Evolutionary conservation across 2,888 invertebrate genomes (phyloP).

Genomic region (Sericinus montela): DNA sequence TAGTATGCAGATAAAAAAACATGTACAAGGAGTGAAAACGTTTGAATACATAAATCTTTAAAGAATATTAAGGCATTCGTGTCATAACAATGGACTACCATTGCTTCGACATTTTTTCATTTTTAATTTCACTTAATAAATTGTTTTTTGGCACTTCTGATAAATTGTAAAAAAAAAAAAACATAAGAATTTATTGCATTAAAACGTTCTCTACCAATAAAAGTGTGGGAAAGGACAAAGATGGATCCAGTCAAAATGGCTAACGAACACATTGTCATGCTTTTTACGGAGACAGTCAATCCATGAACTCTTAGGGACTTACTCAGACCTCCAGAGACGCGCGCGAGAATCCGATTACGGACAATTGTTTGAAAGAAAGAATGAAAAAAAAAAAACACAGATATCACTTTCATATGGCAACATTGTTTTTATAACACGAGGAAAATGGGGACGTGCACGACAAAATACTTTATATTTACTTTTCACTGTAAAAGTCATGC

Average conservation of each 20-base stretch:
- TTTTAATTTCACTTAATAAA: no score
- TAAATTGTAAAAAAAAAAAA: no score
- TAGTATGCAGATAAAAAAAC: constrained; percentile 3
- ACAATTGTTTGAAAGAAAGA: constrained; percentile 62
- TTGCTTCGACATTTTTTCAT: no score
- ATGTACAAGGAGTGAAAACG: constrained; percentile 4
- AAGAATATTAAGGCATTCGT: no score
- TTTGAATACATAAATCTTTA: neutral
- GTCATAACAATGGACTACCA: no score
- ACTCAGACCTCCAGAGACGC: constrained; percentile 75
- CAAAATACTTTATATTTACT: constrained; percentile 11
- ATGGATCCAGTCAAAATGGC: constrained; percentile 16
- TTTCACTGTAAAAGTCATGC: constrained; percentile 29
- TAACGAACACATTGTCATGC: constrained; percentile 38
- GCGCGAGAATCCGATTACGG: constrained; percentile 73
- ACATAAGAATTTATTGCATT: neutral
- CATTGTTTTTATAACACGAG: constrained; percentile 16
- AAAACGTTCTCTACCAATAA: constrained; percentile 8
- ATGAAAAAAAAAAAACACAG: constrained; percentile 57
- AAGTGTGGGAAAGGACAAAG: constrained; percentile 9
- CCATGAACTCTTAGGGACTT: constrained; percentile 50
- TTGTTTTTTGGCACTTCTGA: no score
- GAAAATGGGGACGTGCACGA: constrained; percentile 41
- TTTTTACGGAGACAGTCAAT: constrained; percentile 27
- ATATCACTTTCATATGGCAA: constrained; percentile 54